Percentiles rank a stretch among this genome's conserved stretches.
phyloP scores from a whole-genome alignment of 2,888 invertebrate genomes.

The Zygaena filipendulae region DNA sequence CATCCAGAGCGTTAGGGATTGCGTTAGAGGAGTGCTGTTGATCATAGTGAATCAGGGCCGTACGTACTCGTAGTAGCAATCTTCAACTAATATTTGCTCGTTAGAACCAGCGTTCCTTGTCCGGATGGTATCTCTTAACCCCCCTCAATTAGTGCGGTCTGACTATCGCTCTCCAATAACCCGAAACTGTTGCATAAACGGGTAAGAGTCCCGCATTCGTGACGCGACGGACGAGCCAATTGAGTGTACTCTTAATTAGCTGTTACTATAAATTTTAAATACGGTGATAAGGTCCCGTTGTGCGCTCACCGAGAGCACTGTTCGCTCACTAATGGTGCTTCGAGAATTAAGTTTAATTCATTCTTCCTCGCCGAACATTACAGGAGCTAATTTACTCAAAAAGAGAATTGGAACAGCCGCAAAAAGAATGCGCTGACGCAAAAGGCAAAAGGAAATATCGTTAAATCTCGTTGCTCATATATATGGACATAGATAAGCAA shows the following conservation, averaged over 20 bases:
- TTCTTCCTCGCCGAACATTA: slow-evolving; percentile 31
- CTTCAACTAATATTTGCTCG: slow-evolving; percentile 47
- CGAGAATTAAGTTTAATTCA: slow-evolving; percentile 52
- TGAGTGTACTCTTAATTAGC: slow-evolving; percentile 56
- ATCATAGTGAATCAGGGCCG: no score
- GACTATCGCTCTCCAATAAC: slow-evolving; percentile 40
- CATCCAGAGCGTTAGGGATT: no score
- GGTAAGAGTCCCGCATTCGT: slow-evolving; percentile 35
- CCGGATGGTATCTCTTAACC: slow-evolving; percentile 43
- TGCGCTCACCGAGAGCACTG: slow-evolving; percentile 30
- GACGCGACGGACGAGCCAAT: slow-evolving; percentile 43
- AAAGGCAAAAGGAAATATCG: no score
- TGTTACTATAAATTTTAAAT: slow-evolving; percentile 59
- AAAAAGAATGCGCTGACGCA: no score
- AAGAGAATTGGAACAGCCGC: no score
- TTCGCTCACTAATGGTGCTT: slow-evolving; percentile 39
- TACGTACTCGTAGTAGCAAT: no score
- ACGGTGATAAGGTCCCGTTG: slow-evolving; percentile 57
- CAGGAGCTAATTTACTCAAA: no score
- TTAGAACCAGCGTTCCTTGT: slow-evolving; percentile 35
- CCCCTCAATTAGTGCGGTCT: slow-evolving; percentile 47
- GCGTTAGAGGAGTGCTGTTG: no score
- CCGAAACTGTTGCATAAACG: slow-evolving; percentile 35
- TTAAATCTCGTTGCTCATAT: no score
- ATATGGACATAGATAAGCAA: no score